Evolutionary conservation across 2,113 vertebrate genomes (phyloP), one percentile per base, ranked within the genome.

Genomic region (Salminus brasiliensis): DNA sequence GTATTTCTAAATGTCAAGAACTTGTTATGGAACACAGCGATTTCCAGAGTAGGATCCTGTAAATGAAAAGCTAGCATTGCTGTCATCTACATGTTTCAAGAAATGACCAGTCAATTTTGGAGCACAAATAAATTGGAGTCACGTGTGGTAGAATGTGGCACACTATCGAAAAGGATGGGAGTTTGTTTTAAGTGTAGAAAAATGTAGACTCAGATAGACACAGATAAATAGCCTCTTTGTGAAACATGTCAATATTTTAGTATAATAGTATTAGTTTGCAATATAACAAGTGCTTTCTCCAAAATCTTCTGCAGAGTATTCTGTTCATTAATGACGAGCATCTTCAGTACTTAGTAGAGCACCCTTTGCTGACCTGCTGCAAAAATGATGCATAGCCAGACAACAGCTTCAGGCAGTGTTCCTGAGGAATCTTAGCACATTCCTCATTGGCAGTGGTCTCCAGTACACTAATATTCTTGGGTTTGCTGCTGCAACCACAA

Each of bases 1-100:
- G 12, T 55, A 30, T 53, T 79, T 73, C 47, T 72, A 73, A 79
- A 79, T 79, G 78, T 79, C 78, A 79, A 43, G 69, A 7, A 27
- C 25, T 53, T 55, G 32, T 72, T 72, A 72, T 69, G 34, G 62
- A 72, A 72, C 62, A 65, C 62, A n/a, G 34, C 23, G 62, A 36
- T 66, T 66, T 65, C 39, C 34, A 39, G 32, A 66, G 23, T 39
- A 39, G 39, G 32, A 39, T 39, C 9, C 62, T 66, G 21, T 39
- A 66, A 21, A 39, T 30, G 57, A 53, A 72, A 65, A 72, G 69
- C 52, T n/a, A 23, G 41, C 30, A 32, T 7, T 39, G 47, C 39
- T 52, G 76, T n/a, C n/a, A 1, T 65, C 18, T 74, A 8, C 47
- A 39, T 47, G 15, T 16, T 25, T 27, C 8, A 45, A 59, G 36